These are phyloP conservation scores for Nemapogon koenigi DNA, from an alignment of 2,888 invertebrate species.

Conservation along the genomic window DNA sequence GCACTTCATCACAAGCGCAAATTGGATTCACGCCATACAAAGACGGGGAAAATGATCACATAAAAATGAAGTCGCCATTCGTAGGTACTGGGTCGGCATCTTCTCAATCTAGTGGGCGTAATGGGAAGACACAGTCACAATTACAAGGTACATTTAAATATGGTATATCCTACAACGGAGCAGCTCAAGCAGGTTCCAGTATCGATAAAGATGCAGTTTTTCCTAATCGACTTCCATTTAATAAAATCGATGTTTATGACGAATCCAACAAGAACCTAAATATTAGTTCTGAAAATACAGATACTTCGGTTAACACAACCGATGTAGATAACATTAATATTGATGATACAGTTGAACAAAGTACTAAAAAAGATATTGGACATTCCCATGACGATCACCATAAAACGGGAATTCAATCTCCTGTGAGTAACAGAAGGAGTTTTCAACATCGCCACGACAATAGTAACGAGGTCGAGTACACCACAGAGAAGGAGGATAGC, in stretches of 20 bases:
- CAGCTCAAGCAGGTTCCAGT: slow-evolving; percentile 84
- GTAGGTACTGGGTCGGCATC: slow-evolving; percentile 80
- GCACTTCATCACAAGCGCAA: slow-evolving; percentile 87
- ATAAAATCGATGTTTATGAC: slow-evolving; percentile 50
- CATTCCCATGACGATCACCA: slow-evolving; percentile 51
- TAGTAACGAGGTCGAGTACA: slow-evolving; percentile 40
- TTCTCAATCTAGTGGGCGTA: slow-evolving; percentile 76
- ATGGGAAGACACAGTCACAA: slow-evolving; percentile 84
- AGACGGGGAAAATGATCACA: slow-evolving; percentile 63
- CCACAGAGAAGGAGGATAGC: slow-evolving; percentile 40
- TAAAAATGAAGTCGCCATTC: slow-evolving; percentile 62
- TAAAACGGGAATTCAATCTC: slow-evolving; percentile 23
- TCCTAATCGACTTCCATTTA: slow-evolving; percentile 41
- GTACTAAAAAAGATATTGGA: slow-evolving; percentile 27
- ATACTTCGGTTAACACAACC: slow-evolving; percentile 9
- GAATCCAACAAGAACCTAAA: slow-evolving; percentile 46
- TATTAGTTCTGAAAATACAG: slow-evolving; percentile 25
- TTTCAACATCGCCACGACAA: slow-evolving; percentile 33
- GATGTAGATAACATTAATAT: slow-evolving; percentile 12
- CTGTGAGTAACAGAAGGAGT: slow-evolving; percentile 36
- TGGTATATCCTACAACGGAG: slow-evolving; percentile 79
- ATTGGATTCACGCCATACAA: slow-evolving; percentile 83
- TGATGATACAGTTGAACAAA: slow-evolving; percentile 23
- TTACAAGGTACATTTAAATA: slow-evolving; percentile 82
- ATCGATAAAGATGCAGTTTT: slow-evolving; percentile 62